These are phyloP conservation scores for Hemistola chrysoprasaria DNA, from an alignment of 2,888 invertebrate species.

Conservation along the genomic window DNA sequence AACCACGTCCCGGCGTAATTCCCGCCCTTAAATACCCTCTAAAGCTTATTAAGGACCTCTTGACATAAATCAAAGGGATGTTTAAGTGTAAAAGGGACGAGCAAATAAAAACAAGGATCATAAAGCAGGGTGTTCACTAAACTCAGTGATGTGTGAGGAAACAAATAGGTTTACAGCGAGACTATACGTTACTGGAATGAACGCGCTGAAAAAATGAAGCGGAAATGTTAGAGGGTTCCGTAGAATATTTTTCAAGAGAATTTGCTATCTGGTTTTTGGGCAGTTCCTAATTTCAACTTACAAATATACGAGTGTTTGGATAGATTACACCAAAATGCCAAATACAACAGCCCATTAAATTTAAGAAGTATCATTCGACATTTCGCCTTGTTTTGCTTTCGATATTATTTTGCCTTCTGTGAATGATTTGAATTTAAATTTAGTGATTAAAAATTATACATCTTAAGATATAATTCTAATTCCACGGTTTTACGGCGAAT, in stretches of 20 bases:
- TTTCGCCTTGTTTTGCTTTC: no score
- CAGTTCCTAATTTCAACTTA: no score
- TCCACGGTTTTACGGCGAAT: no score
- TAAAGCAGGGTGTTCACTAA: constrained; percentile 33
- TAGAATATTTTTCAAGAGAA: constrained; percentile 3
- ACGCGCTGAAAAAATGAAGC: constrained; percentile 40
- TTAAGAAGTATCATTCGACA: no score
- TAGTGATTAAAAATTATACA: no score
- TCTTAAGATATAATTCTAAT: no score
- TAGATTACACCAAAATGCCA: no score
- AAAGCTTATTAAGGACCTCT: constrained; percentile 1
- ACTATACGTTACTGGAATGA: constrained; percentile 41
- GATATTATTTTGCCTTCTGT: no score
- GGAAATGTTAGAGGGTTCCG: constrained; percentile 31
- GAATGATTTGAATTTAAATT: no score
- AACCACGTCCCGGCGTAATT: background rate
- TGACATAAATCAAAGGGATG: constrained; percentile 7
- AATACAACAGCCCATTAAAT: no score
- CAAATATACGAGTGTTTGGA: no score
- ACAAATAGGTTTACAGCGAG: constrained; percentile 34
- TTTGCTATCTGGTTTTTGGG: no score
- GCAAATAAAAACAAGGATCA: constrained; percentile 15
- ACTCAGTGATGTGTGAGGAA: constrained; percentile 55
- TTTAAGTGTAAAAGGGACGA: constrained; percentile 11
- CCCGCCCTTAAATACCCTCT: background rate